Evolutionary conservation across 1,140 invertebrate genomes (phyloP), one percentile per base, ranked within the genome.

Genomic region (Neodiprion lecontei): DNA sequence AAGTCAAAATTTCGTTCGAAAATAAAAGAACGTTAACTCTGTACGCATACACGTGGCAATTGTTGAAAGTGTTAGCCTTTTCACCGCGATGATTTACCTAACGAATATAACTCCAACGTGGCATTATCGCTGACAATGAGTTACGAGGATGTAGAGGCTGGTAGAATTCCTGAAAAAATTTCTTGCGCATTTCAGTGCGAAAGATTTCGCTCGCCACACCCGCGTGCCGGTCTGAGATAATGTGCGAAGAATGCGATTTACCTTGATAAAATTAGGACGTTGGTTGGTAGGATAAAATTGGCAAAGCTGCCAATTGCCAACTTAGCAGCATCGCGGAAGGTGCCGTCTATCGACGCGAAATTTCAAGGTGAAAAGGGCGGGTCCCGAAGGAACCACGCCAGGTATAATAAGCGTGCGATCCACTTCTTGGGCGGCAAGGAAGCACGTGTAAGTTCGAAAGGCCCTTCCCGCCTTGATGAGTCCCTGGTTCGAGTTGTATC

Each of bases 401-500:
- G 53, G 53, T 61, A 17, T 40, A 4, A 40, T 40, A 1, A 40
- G 28, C 28, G 5, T 40, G 28, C 28, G 0, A 5, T 2, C 28
- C 28, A 40, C 28, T 40, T 40, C 28, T 40, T 40, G 5, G 28
- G 53, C 53, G 7, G 53, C 53, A 40, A 40, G n/a, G 53, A n/a
- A 61, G 11, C 53, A 8, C 53, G 9, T 14, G 53, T 61, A 9
- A 61, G 11, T 9, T 5, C 28, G 28, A 3, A 5, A 23, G 14
- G 67, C 69, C 17, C 12, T 73, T 61, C 66, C 40, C 28, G 69
- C 10, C 23, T 47, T 10, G 11, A 76, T 78, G 70, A 47, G n/a
- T 49, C 74, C 77, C 77, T 78, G 77, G 61, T 78, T 72, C 49
- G 65, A 72, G 61, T 79, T 82, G 79, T 81, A 83, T 82, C 81